Base-by-base conservation (phyloP, 2,113 vertebrate species). In the Mobula birostris region DNA sequence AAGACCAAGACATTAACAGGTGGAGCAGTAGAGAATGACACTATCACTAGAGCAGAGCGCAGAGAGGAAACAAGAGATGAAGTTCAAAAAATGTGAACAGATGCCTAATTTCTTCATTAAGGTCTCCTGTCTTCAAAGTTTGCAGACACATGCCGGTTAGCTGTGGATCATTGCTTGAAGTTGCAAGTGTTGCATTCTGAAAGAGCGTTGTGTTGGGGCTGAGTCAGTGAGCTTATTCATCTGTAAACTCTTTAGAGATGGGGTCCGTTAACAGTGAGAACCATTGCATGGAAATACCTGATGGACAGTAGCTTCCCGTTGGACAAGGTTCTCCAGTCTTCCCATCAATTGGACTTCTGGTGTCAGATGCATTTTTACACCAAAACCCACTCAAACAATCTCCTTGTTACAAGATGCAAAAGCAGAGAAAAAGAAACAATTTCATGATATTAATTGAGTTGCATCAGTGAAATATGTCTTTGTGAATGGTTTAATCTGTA, bases 381-480 rank as follows among this genome's bases (percentile, higher is more conserved):
- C 98, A 99, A 95, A 97, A 98, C 0, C 98, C 98, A 94, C 97
- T 96, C 2, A 96, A 95, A 78, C 98, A 99, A 1, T 97, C 96
- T 40, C 98, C 98, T 90, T 98, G 63, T 24, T 9, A 21, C 4
- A n/a, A 80, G 90, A 72, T 48, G 85, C 58, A 94, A 1, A 19
- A 92, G 1, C 5, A 15, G 40, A 21, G 76, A 61, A 94, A 24
- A 58, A 12, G 0, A 3, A 36, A 70, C 48, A 48, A 48, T 48
- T 48, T 4, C 48, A 48, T 48, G 48, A 48, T 48, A 48, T 48
- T 48, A 48, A 48, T 48, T 48, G 48, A 48, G 48, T 48, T 48
- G 48, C 48, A 48, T 48, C 48, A 48, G 48, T 48, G 48, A 48
- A 48, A 2, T 48, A 48, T 48, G 3, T 48, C 48, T 48, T 70